These are phyloP conservation scores for Cotesia congregata DNA, from an alignment of 2,888 invertebrate genomes.

Conservation along the genomic window DNA sequence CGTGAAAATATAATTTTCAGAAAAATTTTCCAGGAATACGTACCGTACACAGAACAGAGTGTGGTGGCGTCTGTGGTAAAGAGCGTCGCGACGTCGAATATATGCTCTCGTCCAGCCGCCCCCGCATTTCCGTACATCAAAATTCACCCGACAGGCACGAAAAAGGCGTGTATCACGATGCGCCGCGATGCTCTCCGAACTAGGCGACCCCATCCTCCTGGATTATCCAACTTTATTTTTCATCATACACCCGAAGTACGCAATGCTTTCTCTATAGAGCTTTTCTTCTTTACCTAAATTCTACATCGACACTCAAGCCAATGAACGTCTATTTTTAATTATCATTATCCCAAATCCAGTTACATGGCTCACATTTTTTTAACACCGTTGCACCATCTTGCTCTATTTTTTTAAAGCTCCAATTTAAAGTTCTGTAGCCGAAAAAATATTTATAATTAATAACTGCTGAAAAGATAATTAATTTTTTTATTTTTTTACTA, in stretches of 20 bases:
- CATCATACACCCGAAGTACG: background rate
- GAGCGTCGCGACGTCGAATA: slow-evolving; percentile 68
- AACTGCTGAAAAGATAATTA: background rate
- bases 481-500: no score
- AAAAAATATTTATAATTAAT: no score
- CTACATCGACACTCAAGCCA: background rate
- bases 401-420: background rate
- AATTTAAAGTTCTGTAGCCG: background rate
- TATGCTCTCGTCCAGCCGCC: slow-evolving; percentile 69
- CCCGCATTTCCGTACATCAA: slow-evolving; percentile 67
- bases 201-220: slow-evolving; percentile 56
- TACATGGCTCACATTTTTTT: background rate
- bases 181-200: slow-evolving; percentile 66
- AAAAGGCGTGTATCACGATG: slow-evolving; percentile 68
- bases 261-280: background rate
- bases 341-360: background rate
- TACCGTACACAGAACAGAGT: slow-evolving; percentile 71
- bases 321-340: background rate
- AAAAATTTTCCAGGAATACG: slow-evolving; percentile 50
- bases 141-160: slow-evolving; percentile 67
- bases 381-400: background rate
- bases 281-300: background rate
- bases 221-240: slow-evolving; percentile 48
- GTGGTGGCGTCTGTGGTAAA: slow-evolving; percentile 69
- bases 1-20: background rate